Conservation (phyloP, 2,113 vertebrate species). For the Smithornis capensis region DNA sequence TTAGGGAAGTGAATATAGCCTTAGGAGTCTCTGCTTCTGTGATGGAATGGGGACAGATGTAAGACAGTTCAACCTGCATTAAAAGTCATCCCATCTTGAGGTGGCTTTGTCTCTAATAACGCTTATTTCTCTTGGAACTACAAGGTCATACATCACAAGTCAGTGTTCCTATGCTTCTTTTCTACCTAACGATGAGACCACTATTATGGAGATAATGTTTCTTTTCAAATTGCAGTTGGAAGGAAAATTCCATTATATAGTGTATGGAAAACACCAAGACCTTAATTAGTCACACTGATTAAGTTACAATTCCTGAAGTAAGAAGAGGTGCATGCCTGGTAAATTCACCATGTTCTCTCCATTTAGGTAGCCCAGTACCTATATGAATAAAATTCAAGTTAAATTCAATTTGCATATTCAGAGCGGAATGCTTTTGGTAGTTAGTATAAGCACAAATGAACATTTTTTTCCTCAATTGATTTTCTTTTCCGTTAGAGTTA, state of each 20-base stretch:
- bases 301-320: not conserved
- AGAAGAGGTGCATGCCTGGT: not conserved
- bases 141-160: not conserved
- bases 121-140: not conserved
- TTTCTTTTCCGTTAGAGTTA: not conserved
- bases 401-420: not conserved
- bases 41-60: not conserved
- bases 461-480: not conserved
- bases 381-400: not conserved
- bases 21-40: not conserved
- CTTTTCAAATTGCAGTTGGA: not conserved
- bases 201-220: not conserved
- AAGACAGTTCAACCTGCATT: not conserved
- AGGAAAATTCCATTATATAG: not conserved
- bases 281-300: not conserved
- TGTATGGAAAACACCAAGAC: not conserved
- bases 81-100: not conserved
- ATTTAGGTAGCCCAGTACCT: not conserved
- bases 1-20: not conserved
- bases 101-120: not conserved
- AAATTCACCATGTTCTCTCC: not conserved
- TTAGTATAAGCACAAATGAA: not conserved
- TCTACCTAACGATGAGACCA: not conserved
- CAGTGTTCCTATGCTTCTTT: not conserved
- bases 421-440: not conserved